A percentile compares a stretch with the other conserved stretches of the same genome.
phyloP scores from a whole-genome alignment of 2,888 invertebrate species.

The Mactromeris polynyma region DNA sequence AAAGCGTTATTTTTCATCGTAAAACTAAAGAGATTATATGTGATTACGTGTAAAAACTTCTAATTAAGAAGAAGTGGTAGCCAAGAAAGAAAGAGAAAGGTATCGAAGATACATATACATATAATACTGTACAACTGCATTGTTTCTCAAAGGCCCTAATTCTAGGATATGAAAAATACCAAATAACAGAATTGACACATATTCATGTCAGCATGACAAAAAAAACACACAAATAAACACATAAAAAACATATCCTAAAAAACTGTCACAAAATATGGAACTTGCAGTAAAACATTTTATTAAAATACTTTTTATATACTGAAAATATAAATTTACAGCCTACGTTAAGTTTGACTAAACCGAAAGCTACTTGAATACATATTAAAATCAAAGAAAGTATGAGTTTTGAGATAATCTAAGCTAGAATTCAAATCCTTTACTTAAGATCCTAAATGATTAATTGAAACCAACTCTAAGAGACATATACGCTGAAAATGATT shows the following conservation, averaged over 20 bases:
- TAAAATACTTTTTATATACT: neutral
- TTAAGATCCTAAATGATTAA: neutral
- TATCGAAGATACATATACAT: constrained; percentile 17
- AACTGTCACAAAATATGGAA: constrained; percentile 32
- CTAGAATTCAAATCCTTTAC: neutral
- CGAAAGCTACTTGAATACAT: constrained; percentile 36
- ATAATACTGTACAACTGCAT: constrained; percentile 12
- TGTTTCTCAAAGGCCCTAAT: constrained; percentile 14
- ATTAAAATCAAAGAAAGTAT: neutral
- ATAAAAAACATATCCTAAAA: constrained; percentile 37
- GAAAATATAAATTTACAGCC: constrained; percentile 30
- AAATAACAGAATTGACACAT: constrained; percentile 47
- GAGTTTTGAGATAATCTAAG: neutral
- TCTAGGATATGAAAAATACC: constrained; percentile 40
- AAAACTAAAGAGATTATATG: constrained; percentile 13
- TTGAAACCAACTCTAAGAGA: neutral
- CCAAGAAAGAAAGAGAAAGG: neutral
- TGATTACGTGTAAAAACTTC: constrained; percentile 1
- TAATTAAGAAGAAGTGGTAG: constrained; percentile 9
- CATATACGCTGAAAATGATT: constrained; percentile 28
- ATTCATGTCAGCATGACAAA: constrained; percentile 47
- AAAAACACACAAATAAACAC: constrained; percentile 53
- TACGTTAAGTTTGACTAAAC: constrained; percentile 24
- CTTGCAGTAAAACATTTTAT: constrained; percentile 21
- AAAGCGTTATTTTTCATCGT: neutral